Conservation (phyloP, 2,113 vertebrate genomes). For the Calypte anna region DNA sequence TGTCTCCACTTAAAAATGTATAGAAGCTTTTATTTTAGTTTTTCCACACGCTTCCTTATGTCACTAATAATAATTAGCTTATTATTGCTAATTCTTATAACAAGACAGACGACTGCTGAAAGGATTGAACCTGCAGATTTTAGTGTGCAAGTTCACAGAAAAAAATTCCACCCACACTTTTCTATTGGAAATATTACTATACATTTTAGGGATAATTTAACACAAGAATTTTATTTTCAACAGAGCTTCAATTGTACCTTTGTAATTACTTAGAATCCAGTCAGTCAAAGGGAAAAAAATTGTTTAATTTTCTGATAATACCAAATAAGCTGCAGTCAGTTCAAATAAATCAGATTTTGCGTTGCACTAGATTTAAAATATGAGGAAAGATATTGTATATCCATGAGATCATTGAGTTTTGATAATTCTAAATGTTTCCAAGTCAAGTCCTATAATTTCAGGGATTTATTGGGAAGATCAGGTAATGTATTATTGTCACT, state of each 20-base stretch:
- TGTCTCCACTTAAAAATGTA: not conserved
- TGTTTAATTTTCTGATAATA: not conserved
- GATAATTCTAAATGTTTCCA: not conserved
- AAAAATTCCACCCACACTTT: not conserved
- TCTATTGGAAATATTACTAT: not conserved
- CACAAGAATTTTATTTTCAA: not conserved
- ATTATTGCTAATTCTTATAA: not conserved
- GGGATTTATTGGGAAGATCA: not conserved
- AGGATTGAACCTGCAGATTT: not conserved
- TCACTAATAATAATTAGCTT: no score
- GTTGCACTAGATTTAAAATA: not conserved
- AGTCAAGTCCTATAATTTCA: not conserved
- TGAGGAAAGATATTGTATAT: rapidly evolving
- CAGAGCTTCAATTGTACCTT: not conserved
- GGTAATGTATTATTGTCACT: not conserved
- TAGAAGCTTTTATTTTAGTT: not conserved
- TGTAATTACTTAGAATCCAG: not conserved
- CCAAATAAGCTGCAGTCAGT: not conserved
- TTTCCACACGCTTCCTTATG: not conserved
- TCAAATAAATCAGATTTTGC: not conserved
- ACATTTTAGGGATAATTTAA: not conserved
- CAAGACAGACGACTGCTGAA: not conserved
- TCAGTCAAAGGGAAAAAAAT: not conserved
- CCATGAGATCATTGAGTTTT: not conserved
- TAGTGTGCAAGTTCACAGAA: not conserved